Percentiles rank a stretch among this genome's conserved stretches.
These are phyloP conservation scores for Reticulitermes lucifugus DNA, from an alignment of 2,888 invertebrate species.

Conservation along the genomic window DNA sequence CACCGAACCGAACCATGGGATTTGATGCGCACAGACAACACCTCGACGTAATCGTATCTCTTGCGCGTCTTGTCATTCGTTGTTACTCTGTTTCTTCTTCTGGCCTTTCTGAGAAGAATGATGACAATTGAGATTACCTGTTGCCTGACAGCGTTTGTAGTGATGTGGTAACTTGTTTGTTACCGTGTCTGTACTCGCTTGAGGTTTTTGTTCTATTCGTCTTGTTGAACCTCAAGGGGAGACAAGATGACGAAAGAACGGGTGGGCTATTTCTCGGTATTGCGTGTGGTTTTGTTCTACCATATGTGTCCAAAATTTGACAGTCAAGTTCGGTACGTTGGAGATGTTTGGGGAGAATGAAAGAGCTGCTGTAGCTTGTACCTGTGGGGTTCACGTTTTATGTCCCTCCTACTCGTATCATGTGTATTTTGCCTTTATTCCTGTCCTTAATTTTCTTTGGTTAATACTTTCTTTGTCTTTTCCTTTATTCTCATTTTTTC, in stretches of 20 bases:
- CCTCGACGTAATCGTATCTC: neutral
- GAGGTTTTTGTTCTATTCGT: neutral
- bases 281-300: neutral
- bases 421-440: too few relatives aligned
- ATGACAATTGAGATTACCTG: neutral
- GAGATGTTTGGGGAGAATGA: neutral
- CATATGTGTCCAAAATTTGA: neutral
- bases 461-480: too few relatives aligned
- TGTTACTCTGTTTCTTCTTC: neutral
- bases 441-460: too few relatives aligned
- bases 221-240: neutral
- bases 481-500: too few relatives aligned
- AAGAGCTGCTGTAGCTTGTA: too few relatives aligned
- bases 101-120: neutral
- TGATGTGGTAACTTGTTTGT: neutral
- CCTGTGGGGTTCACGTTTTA: too few relatives aligned
- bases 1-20: neutral
- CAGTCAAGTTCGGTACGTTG: neutral
- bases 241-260: neutral
- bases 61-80: neutral
- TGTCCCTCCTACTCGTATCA: too few relatives aligned
- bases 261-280: neutral
- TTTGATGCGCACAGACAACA: neutral
- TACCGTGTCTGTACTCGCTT: neutral
- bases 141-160: neutral